Percentiles rank a stretch among this genome's conserved stretches.
These are phyloP conservation scores for Ectemnius lituratus DNA, from an alignment of 2,888 invertebrate species.

Conservation along the genomic window DNA sequence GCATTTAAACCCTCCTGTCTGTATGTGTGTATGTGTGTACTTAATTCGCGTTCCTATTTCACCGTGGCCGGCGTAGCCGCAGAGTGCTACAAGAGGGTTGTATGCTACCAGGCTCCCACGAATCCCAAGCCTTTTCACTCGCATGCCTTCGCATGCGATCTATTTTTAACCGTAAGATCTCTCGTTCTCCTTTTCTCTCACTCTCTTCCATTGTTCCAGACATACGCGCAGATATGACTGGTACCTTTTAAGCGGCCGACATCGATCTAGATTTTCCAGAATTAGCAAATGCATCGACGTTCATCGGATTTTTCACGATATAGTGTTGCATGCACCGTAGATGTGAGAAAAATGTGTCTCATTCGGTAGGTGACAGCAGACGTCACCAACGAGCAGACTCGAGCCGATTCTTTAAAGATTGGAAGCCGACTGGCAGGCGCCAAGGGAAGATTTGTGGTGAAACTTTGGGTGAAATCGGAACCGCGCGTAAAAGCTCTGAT, in stretches of 20 bases:
- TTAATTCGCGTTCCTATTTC: slow-evolving; percentile 32
- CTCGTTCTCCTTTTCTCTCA: neutral
- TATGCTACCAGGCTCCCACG: slow-evolving; percentile 5
- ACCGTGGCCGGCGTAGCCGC: neutral
- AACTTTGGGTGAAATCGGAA: slow-evolving; percentile 56
- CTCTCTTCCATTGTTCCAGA: slow-evolving; percentile 26
- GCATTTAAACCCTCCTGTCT: slow-evolving; percentile 32
- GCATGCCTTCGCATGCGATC: slow-evolving; percentile 23
- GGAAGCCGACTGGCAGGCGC: slow-evolving; percentile 35
- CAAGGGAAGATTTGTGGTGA: slow-evolving; percentile 47
- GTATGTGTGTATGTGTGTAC: slow-evolving; percentile 10
- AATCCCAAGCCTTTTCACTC: neutral
- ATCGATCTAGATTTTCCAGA: neutral
- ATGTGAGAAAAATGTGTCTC: slow-evolving; percentile 26
- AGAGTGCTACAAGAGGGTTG: slow-evolving; percentile 27
- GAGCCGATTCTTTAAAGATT: slow-evolving; percentile 48
- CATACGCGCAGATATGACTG: neutral
- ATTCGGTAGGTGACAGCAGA: slow-evolving; percentile 46
- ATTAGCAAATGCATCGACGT: neutral
- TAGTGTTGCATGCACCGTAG: too few relatives aligned
- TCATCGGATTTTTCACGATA: too few relatives aligned
- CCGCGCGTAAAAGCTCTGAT: slow-evolving; percentile 43
- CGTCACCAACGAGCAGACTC: slow-evolving; percentile 23
- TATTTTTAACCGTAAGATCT: slow-evolving; percentile 36
- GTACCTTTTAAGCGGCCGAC: too few relatives aligned